phyloP scores from a whole-genome alignment of 1,140 invertebrate species.

The Cotesia glomerata region DNA sequence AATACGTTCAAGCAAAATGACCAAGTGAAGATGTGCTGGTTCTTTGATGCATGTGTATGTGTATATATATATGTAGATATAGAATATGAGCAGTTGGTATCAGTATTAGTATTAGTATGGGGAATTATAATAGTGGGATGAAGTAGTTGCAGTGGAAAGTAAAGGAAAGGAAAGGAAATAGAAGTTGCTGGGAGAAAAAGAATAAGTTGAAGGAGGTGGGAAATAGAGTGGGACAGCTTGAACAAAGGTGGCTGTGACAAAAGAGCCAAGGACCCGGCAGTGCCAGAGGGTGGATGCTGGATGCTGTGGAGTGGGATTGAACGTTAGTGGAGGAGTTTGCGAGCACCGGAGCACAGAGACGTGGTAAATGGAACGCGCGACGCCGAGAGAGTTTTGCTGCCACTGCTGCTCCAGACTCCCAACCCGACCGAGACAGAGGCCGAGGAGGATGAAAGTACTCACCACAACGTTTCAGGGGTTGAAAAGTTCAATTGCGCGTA shows the following conservation, averaged over 20 bases:
- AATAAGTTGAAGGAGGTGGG: conserved; percentile 32
- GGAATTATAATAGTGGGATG: background rate
- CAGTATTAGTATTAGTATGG: background rate
- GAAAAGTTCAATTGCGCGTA: conserved; percentile 64
- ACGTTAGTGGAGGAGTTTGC: conserved; percentile 2
- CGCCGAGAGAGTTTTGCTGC: conserved; percentile 21
- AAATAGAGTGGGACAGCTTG: conserved; percentile 59
- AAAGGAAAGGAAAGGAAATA: background rate
- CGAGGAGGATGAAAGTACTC: conserved; percentile 28
- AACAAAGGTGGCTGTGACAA: conserved; percentile 60
- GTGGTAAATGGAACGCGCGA: conserved; percentile 32
- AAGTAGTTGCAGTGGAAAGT: background rate
- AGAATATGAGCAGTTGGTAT: background rate
- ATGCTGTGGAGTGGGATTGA: conserved; percentile 28
- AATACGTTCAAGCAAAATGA: too few species aligned
- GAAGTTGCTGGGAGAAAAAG: background rate
- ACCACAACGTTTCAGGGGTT: conserved; percentile 49
- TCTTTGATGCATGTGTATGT: too few species aligned
- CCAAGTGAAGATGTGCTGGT: too few species aligned
- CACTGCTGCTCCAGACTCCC: conserved; percentile 13
- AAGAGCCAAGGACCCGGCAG: conserved; percentile 51
- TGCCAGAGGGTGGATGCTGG: conserved; percentile 34
- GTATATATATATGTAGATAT: too few species aligned
- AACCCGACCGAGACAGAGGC: background rate
- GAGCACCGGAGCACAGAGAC: background rate